Evolutionary conservation across 2,888 invertebrate species (phyloP), one percentile per base, ranked within the genome.

Genomic region (Drosophila yooni): DNA sequence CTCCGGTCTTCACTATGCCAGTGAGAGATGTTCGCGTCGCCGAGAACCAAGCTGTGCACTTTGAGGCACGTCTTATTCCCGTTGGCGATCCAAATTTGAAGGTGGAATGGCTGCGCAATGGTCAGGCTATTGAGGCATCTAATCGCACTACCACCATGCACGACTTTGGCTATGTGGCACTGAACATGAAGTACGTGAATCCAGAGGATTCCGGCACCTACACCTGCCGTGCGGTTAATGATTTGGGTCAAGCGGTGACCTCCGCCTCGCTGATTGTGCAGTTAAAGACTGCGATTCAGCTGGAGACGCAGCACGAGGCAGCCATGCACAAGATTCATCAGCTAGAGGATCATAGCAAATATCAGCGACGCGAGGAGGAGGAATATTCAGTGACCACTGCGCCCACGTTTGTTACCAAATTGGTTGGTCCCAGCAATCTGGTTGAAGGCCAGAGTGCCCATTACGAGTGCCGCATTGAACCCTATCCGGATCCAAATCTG

Each of bases 161-260:
- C 92, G 99, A 99, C 93, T 99, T 99, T 92, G 99, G 99, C 57
- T 99, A 98, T 92, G 99, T 99, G 33, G 98, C 98, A 46, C 94
- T 98, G 25, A 98, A 98, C 89, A 97, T 98, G 97, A 98, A 98
- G 92, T 98, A 98, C 88, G 97, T 97, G 0, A 97, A 97, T 91
- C 98, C 98, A 29, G 98, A 98, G 93, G 99, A 99, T 94, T 98
- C 98, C 2, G 99, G 99, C 53, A 98, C 98, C 46, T 99, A 99
- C 93, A 99, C 98, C 3, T 98, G 99, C 92, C 95, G 98, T 68
- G 98, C 99, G 46, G 95, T 96, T 13, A 98, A 99, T 90, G 98
- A 98, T 83, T 94, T 98, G 65, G 99, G 99, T 66, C 97, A 99
- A 94, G 99, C 99, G 25, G 97, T 98, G 1, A 98, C 98, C 48